Percentiles rank a stretch among this genome's conserved stretches.
Conservation (phyloP, 2,888 invertebrate genomes). For the Leptinotarsa haldemani region DNA sequence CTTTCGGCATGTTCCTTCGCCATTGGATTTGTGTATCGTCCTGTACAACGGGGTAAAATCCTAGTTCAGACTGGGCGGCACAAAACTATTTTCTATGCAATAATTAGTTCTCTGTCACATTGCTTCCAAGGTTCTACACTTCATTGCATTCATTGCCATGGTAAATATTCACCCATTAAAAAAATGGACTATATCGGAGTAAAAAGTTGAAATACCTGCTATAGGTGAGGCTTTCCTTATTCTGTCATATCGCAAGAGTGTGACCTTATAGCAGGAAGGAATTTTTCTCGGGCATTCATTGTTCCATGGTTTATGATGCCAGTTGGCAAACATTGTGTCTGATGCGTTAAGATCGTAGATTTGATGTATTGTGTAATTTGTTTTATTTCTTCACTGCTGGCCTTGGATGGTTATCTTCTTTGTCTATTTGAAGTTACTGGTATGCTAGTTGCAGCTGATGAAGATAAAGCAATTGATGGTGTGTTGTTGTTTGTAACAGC, state of each 20-base stretch:
- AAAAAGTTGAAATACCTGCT: slow-evolving; percentile 62
- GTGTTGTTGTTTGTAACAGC: too few species aligned
- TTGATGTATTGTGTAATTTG: slow-evolving; percentile 12
- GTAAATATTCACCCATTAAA: slow-evolving; percentile 61
- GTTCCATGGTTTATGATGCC: slow-evolving; percentile 7
- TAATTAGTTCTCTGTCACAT: slow-evolving; percentile 59
- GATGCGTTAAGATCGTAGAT: slow-evolving; percentile 6
- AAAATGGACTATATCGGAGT: slow-evolving; percentile 56
- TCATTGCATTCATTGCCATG: slow-evolving; percentile 66
- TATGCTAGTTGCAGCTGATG: neutral
- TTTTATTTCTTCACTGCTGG: neutral
- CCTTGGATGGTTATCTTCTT: slow-evolving; percentile 7
- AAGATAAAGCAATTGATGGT: neutral
- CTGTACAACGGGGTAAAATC: slow-evolving; percentile 31
- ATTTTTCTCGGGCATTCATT: slow-evolving; percentile 35
- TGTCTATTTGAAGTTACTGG: neutral
- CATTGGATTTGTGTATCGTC: slow-evolving; percentile 18
- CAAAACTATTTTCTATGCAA: slow-evolving; percentile 48
- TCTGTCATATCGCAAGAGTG: slow-evolving; percentile 57
- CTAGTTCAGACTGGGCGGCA: slow-evolving; percentile 33
- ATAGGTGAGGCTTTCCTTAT: slow-evolving; percentile 65
- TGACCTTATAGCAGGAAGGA: slow-evolving; percentile 57
- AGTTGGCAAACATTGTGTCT: slow-evolving; percentile 6
- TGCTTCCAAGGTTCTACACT: slow-evolving; percentile 62
- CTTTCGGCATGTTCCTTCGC: too few species aligned